A percentile compares a stretch with the other conserved stretches of the same genome.
Conservation (phyloP, 1,140 invertebrate species). For the Glossosoma conforme region DNA sequence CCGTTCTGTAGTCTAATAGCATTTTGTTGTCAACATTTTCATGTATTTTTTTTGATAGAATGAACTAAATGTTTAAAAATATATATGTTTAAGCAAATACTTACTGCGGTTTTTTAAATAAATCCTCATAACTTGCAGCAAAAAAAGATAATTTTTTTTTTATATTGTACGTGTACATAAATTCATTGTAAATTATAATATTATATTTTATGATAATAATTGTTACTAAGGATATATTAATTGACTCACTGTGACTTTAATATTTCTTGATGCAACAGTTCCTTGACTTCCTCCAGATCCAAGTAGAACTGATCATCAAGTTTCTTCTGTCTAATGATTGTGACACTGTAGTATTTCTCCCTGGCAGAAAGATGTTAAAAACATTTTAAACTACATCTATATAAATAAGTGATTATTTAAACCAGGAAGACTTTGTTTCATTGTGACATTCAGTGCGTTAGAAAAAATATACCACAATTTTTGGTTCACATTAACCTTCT, state of each 20-base stretch:
- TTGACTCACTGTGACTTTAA: conserved; percentile 46
- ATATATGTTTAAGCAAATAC: no score
- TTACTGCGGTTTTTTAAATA: conserved; percentile 20
- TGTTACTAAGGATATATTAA: background rate
- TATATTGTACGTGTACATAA: no score
- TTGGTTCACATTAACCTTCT: no score
- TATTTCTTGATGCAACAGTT: conserved; percentile 50
- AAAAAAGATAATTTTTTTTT: conserved; percentile 7
- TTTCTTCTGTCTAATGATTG: conserved; percentile 58
- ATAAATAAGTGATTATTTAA: no score
- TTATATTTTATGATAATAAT: conserved; percentile 4
- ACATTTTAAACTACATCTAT: no score
- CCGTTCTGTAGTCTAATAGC: no score
- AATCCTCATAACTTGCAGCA: conserved; percentile 17
- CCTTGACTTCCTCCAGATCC: conserved; percentile 51
- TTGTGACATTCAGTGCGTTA: no score
- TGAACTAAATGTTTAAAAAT: no score
- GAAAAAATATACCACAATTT: no score
- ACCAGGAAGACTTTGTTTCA: no score
- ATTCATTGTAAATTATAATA: conserved; percentile 15
- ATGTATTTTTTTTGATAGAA: no score
- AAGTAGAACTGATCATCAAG: conserved; percentile 54
- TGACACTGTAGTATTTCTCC: conserved; percentile 47
- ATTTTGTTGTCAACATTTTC: no score
- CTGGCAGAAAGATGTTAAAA: conserved; percentile 34